Base-by-base conservation (phyloP, 1,140 invertebrate genomes). In the Drosophila novamexicana region DNA sequence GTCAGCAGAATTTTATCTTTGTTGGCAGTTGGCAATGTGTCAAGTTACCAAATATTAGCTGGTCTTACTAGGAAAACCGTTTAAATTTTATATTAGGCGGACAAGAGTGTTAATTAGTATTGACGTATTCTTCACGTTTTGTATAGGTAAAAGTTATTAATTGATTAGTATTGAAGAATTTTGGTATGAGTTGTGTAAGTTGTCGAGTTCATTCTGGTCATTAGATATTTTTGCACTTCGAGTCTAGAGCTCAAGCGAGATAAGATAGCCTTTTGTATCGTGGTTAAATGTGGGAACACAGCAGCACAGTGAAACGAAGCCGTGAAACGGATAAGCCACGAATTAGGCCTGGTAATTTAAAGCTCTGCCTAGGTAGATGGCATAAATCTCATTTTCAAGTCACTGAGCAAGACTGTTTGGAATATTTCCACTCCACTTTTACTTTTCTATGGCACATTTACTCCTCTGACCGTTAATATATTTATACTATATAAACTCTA, bases 351-450 rank as follows among this genome's bases (percentile, higher is more conserved):
- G 52, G 6, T 53, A 22, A 42, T 40, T 40, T 22, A 12, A n/a
- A 45, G 29, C 2, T 16, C 7, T 36, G 2, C 6, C 9, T n/a
- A 44, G n/a, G 42, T 32, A 16, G 14, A 18, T 37, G 34, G 3
- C 40, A 8, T 14, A 9, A 56, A 65, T 12, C 10, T 52, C 9
- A 18, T 22, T 37, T 3, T 37, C 22, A 34, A 42, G 63, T 47
- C 34, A 37, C 10, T 18, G 29, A 5, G 10, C 6, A 10, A 16
- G n/a, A 42, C 6, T 10, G 16, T 40, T 57, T 47, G 9, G 7
- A 58, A 58, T 45, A 53, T 52, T 50, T 45, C 34, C 59, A 59
- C 40, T 81, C 37, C 45, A 67, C 61, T 75, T 70, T 53, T 59
- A 53, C 73, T 69, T 32, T 52, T 36, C 9, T 29, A 10, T 8